Base-by-base conservation (phyloP, 2,888 invertebrate genomes). In the Rhopalosiphum nymphaeae region DNA sequence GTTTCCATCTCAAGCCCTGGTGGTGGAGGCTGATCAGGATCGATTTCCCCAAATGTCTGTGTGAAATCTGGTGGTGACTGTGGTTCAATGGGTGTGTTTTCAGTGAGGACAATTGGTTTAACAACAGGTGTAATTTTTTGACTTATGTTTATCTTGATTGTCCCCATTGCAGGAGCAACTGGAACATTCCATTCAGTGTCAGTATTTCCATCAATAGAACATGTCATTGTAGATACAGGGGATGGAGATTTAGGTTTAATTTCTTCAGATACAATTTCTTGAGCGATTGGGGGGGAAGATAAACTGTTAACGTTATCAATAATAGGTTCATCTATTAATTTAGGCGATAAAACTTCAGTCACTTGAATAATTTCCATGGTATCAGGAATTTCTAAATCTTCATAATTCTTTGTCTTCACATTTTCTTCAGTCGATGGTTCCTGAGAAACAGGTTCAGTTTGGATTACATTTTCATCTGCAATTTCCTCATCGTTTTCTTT, bases 121-220 rank as follows among this genome's bases (percentile, higher is more conserved):
- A 53, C 29, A 49, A 49, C 29, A 29, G 94, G 85, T 21, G 91
- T 85, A 5, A 42, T 44, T 91, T 94, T 94, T 53, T 93, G 87
- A 92, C 78, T 95, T 25, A 94, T 94, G 56, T 92, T 94, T 88
- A 92, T 89, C 56, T 94, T 94, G 26, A 94, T 91, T 56, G 92
- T 92, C 1, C 94, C 94, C 89, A 90, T 89, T 36, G 94, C 85
- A 4, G 89, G 92, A 13, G 89, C 92, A 26, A 92, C 92, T 44
- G 94, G 91, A 53, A 91, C 91, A 67, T 93, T 95, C 93, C 91
- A 91, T 91, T 94, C 94, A 42, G 94, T 94, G 95, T 98, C 98
- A 21, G 97, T 96, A 96, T 98, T 98, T 84, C 98, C 98, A 96
- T 98, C 98, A 95, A 98, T 97, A 0, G 97, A 97, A 57, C 97